A percentile compares a stretch with the other conserved stretches of the same genome.
Evolutionary conservation across 2,888 invertebrate species (phyloP).

Genomic region (Archips xylosteana): DNA sequence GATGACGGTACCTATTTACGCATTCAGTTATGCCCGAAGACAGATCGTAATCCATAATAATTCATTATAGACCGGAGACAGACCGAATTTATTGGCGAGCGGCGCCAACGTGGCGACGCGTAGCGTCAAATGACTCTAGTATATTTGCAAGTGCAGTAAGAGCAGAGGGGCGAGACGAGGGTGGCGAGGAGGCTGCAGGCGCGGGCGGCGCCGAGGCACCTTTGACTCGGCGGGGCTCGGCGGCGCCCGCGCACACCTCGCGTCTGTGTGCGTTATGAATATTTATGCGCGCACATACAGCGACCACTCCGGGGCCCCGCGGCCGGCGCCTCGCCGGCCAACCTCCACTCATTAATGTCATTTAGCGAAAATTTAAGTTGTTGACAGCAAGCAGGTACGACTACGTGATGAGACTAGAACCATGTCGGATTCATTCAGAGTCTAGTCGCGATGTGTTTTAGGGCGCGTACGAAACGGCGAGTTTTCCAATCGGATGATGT

Average conservation of each 20-base stretch:
- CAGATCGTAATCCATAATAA: slow-evolving; percentile 78
- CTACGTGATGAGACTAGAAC: slow-evolving; percentile 68
- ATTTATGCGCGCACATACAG: slow-evolving; percentile 69
- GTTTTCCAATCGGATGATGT: slow-evolving; percentile 80
- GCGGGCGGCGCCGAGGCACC: slow-evolving; percentile 64
- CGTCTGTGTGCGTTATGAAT: slow-evolving; percentile 63
- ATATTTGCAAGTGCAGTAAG: slow-evolving; percentile 73
- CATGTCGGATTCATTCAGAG: slow-evolving; percentile 61
- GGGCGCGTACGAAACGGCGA: slow-evolving; percentile 66
- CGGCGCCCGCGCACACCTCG: slow-evolving; percentile 58
- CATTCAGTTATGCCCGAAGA: slow-evolving; percentile 63
- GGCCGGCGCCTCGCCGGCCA: slow-evolving; percentile 60
- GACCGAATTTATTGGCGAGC: slow-evolving; percentile 82
- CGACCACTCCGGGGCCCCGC: slow-evolving; percentile 52
- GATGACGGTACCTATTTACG: slow-evolving; percentile 73
- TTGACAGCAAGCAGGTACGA: slow-evolving; percentile 67
- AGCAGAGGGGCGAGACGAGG: slow-evolving; percentile 56
- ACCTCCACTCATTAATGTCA: slow-evolving; percentile 73
- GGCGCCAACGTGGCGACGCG: slow-evolving; percentile 78
- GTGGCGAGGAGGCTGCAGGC: slow-evolving; percentile 47
- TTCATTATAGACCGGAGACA: slow-evolving; percentile 80
- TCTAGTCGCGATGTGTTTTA: slow-evolving; percentile 68
- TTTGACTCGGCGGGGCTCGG: slow-evolving; percentile 64
- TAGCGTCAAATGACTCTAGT: slow-evolving; percentile 73
- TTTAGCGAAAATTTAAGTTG: slow-evolving; percentile 76